phyloP scores from a whole-genome alignment of 2,888 invertebrate genomes.

The Trachelus troglodyta region DNA sequence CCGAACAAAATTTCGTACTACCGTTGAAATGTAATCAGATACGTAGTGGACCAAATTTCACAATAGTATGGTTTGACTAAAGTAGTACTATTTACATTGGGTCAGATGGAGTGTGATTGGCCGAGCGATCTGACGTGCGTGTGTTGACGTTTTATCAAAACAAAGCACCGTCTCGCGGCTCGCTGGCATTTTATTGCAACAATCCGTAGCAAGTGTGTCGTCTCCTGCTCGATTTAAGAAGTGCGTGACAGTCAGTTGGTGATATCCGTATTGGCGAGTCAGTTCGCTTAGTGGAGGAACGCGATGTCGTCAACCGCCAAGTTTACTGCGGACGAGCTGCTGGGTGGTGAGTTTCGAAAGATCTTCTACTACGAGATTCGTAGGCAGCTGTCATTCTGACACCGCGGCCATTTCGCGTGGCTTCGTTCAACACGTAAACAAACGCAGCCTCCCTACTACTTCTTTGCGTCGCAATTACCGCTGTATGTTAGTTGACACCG shows the following conservation, averaged over 20 bases:
- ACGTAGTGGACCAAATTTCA: background rate
- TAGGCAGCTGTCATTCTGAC: slow-evolving; percentile 46
- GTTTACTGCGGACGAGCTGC: slow-evolving; percentile 53
- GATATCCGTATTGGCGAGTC: slow-evolving; percentile 1
- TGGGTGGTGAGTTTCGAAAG: slow-evolving; percentile 53
- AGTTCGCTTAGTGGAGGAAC: slow-evolving; percentile 18
- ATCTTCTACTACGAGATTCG: background rate
- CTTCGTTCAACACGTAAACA: slow-evolving; percentile 39
- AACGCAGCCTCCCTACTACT: slow-evolving; percentile 20
- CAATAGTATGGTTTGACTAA: slow-evolving; percentile 14
- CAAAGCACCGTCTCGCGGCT: slow-evolving; percentile 53
- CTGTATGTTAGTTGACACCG: background rate
- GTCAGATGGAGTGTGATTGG: slow-evolving; percentile 42
- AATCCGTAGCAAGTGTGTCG: slow-evolving; percentile 45
- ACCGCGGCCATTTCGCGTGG: slow-evolving; percentile 57
- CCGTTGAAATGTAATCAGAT: background rate
- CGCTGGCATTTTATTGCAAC: slow-evolving; percentile 48
- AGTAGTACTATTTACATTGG: slow-evolving; percentile 41
- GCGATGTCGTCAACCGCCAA: slow-evolving; percentile 55
- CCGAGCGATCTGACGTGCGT: slow-evolving; percentile 40
- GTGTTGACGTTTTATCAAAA: slow-evolving; percentile 62
- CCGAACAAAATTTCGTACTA: background rate
- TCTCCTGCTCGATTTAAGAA: slow-evolving; percentile 14
- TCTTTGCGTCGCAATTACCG: slow-evolving; percentile 37
- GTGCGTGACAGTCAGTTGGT: background rate